These are phyloP conservation scores for Danaus plexippus DNA, from an alignment of 1,140 invertebrate species.

Conservation along the genomic window DNA sequence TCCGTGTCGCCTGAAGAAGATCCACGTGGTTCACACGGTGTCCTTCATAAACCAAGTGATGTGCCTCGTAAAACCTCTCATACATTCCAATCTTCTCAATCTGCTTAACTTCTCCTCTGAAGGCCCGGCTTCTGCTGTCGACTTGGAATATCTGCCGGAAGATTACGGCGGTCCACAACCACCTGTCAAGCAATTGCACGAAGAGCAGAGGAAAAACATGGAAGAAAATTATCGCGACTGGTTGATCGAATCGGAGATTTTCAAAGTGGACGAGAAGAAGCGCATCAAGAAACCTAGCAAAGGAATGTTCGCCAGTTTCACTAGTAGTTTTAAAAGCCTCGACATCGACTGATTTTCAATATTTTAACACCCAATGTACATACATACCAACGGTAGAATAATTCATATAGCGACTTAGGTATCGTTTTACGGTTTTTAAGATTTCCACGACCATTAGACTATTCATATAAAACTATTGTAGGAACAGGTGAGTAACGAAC, in stretches of 20 bases:
- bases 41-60: conserved; percentile 76
- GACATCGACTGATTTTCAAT: conserved; percentile 57
- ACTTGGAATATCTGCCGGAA: conserved; percentile 61
- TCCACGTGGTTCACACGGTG: conserved; percentile 74
- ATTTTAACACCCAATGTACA: not conserved
- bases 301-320: conserved; percentile 64
- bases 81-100: conserved; percentile 72
- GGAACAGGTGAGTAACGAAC: no score
- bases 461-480: no score
- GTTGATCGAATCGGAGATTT: conserved; percentile 64
- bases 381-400: no score
- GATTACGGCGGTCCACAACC: conserved; percentile 66
- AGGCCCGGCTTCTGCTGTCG: conserved; percentile 60
- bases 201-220: conserved; percentile 64
- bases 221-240: conserved; percentile 66
- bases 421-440: no score
- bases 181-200: conserved; percentile 61
- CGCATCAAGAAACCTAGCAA: conserved; percentile 66
- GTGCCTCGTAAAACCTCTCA: conserved; percentile 73
- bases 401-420: no score
- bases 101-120: conserved; percentile 71
- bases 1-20: conserved; percentile 73
- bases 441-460: no score
- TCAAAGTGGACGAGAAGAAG: conserved; percentile 68
- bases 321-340: conserved; percentile 60